A percentile compares a stretch with the other conserved stretches of the same genome.
phyloP scores from a whole-genome alignment of 2,113 vertebrate species.

The Onychorhynchus coronatus region DNA sequence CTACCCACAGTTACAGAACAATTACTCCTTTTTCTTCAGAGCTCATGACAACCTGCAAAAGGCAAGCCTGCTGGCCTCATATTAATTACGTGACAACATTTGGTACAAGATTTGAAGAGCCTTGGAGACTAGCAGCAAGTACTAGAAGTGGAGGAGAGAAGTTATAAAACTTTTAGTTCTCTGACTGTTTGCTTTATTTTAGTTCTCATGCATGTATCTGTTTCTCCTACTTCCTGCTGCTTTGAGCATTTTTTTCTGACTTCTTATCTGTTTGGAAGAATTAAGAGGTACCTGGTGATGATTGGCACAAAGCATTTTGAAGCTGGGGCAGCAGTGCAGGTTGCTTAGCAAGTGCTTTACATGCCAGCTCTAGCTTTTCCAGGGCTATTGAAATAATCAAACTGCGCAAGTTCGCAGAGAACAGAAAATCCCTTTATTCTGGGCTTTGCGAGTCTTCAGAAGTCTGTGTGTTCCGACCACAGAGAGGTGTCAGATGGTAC shows the following conservation, averaged over 20 bases:
- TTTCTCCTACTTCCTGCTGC: not conserved
- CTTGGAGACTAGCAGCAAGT: not conserved
- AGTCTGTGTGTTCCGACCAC: not conserved
- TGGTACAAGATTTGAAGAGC: not conserved
- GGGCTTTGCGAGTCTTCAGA: not conserved
- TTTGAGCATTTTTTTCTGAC: not conserved
- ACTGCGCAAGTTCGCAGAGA: not conserved
- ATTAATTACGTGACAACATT: not conserved
- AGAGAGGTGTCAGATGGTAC: not conserved
- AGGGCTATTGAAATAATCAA: not conserved
- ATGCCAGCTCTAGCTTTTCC: not conserved
- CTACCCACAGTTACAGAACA: not conserved
- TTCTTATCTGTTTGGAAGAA: not conserved
- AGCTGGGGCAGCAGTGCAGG: not conserved
- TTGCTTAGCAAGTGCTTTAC: not conserved
- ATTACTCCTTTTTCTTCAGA: conserved; percentile 23
- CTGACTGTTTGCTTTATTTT: not conserved
- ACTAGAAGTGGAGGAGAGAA: not conserved
- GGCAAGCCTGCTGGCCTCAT: not conserved
- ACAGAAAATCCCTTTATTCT: not conserved
- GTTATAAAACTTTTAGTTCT: not conserved
- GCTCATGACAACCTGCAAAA: not conserved
- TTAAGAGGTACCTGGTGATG: not conserved
- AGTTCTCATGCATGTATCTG: not conserved
- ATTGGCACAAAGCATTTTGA: not conserved